Conservation (phyloP, 2,888 invertebrate genomes). For the Girardia tigrina region DNA sequence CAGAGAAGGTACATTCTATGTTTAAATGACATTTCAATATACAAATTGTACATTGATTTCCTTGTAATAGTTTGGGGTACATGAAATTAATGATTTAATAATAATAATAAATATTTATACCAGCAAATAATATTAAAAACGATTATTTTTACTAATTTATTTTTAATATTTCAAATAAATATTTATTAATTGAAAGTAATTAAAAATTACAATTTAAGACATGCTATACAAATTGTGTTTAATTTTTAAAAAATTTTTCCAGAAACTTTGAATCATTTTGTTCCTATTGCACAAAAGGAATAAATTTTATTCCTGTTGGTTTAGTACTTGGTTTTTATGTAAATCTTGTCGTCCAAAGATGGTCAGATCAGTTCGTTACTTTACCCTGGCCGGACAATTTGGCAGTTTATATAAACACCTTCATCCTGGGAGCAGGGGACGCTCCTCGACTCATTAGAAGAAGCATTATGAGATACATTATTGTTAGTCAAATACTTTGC, state of each 20-base stretch:
- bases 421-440: conserved; percentile 26
- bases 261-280: conserved; percentile 30
- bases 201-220: too few relatives aligned
- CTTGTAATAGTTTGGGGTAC: too few relatives aligned
- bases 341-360: conserved; percentile 35
- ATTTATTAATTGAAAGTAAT: too few relatives aligned
- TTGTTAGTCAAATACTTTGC: conserved; percentile 53
- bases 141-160: too few relatives aligned
- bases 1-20: too few relatives aligned
- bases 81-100: too few relatives aligned
- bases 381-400: conserved; percentile 37
- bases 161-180: too few relatives aligned
- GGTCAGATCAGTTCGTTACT: conserved; percentile 38
- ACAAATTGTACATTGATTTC: too few relatives aligned
- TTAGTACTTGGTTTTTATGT: conserved; percentile 37
- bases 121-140: too few relatives aligned
- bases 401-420: conserved; percentile 33
- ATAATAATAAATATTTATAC: too few relatives aligned
- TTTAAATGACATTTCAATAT: too few relatives aligned
- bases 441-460: conserved; percentile 55
- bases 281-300: conserved; percentile 5
- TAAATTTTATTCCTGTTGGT: conserved; percentile 35
- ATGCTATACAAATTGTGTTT: too few relatives aligned
- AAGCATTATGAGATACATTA: conserved; percentile 56
- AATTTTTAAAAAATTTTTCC: not conserved